Conservation (phyloP, 2,797 vertebrate genomes). For the Crypturellus tataupa region DNA sequence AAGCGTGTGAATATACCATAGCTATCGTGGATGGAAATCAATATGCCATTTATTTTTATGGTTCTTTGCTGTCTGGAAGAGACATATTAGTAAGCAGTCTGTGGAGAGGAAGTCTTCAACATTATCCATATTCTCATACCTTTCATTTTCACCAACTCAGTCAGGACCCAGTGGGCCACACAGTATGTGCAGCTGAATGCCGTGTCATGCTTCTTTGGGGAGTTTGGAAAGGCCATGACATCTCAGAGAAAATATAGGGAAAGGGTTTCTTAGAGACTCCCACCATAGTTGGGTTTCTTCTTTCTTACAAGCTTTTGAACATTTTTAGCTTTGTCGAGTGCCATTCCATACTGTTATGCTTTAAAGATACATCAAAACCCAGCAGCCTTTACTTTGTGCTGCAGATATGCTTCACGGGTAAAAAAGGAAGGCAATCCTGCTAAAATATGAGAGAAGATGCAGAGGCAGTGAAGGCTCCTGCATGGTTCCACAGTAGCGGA, state of each 20-base stretch:
- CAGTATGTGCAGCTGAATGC: not conserved
- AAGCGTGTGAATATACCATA: not conserved
- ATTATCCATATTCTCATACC: not conserved
- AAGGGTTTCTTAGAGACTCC: not conserved
- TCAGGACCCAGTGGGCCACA: not conserved
- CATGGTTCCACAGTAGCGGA: not conserved
- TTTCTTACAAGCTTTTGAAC: not conserved
- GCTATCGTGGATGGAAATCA: not conserved
- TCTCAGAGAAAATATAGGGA: not conserved
- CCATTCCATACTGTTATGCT: not conserved
- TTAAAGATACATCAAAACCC: not conserved
- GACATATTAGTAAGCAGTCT: not conserved
- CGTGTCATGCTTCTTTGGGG: not conserved
- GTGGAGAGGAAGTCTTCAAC: not conserved
- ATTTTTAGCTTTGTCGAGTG: not conserved
- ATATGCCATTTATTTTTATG: not conserved
- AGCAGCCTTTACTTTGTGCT: not conserved
- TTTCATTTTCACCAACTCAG: not conserved
- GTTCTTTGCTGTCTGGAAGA: not conserved
- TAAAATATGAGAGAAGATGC: not conserved
- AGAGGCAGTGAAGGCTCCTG: not conserved
- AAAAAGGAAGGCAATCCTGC: not conserved
- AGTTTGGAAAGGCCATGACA: not conserved
- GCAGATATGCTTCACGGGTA: not conserved
- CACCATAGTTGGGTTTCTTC: not conserved